Base-by-base conservation (phyloP, 2,113 vertebrate genomes). In the Capreolus pygargus region DNA sequence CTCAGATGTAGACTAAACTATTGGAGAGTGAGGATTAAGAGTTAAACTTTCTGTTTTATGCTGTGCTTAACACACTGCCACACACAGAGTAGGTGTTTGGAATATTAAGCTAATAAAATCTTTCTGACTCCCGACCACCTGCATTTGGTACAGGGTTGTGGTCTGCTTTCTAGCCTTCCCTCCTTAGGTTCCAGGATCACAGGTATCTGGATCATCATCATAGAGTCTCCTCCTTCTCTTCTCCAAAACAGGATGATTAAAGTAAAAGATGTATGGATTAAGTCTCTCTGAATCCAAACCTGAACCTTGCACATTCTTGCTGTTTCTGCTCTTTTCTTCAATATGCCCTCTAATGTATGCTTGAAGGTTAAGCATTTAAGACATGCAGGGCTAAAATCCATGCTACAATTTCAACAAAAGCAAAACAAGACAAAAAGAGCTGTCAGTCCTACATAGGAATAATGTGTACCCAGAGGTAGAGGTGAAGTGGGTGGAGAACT, bases 251-350 rank as follows among this genome's bases (percentile, higher is more conserved):
- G 6, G 76, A 90, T 67, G 67, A 21, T 25, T 67, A 45, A 81
- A 93, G 57, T 30, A 45, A 86, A 89, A 92, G 5, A 28, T 57
- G 7, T 58, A 28, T 30, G 13, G 78, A 84, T 45, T 82, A 52
- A 55, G 12, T 43, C 28, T 54, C 25, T 83, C 52, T 55, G 87
- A 95, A 74, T 36, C 57, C 12, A 89, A 93, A 81, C 33, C 61
- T 89, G 28, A 27, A 76, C 17, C 45, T 47, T 85, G 47, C 6
- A 43, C 14, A 47, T 52, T 28, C 5, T 36, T 54, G 47, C 47
- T 47, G 28, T 74, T 95, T 89, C 84, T 74, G 30, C 15, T 87
- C 39, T 33, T 96, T 50, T 89, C 39, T 54, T 54, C 79, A 60
- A 14, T 60, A 57, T 87, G 15, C 55, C 45, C 47, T 58, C 67